Base-by-base conservation (phyloP, 2,113 vertebrate genomes). In the Pyxicephalus adspersus region DNA sequence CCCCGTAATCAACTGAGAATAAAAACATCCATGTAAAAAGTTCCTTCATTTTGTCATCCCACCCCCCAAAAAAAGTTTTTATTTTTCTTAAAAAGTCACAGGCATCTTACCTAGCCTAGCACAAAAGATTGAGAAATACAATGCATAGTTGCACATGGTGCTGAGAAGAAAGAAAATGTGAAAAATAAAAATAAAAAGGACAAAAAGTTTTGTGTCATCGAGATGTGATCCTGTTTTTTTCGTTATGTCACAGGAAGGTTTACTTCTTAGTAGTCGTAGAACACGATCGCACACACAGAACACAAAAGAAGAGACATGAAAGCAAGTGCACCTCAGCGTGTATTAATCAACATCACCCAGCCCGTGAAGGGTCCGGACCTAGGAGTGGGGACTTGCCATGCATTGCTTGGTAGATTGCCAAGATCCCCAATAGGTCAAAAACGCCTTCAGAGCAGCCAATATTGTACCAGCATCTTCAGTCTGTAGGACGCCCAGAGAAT, bases 71-170 rank as follows among this genome's bases (percentile, higher is more conserved):
- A 71, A 63, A 45, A 55, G n/a, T 67, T 63, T 28, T 55, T 29
- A 18, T 71, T 20, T 74, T 74, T 90, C 89, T 78, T 93, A 94
- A 92, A 94, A 94, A 92, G 89, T 91, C 90, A 92, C 93, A 95
- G 95, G 93, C 92, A 89, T 95, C 94, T 45, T 94, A 92, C 89
- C 90, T 92, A 92, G 90, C 90, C 90, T 91, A 92, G 91, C 92
- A 92, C 91, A 90, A 88, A 25, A 79, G 89, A 92, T 93, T 91
- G 94, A 92, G 96, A 94, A 94, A 91, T 94, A 93, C 93, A 94
- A 96, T 98, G 97, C 97, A 98, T 98, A 99, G 96, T 95, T 94
- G 95, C 95, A 96, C 93, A 93, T 94, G 92, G 94, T 93, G 92
- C 91, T 89, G 90, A 89, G 85, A 91, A 87, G 88, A 88, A 73